Percentiles rank a stretch among this genome's conserved stretches.
These are phyloP conservation scores for Margaritifera margaritifera DNA, from an alignment of 2,888 invertebrate species.

Conservation along the genomic window DNA sequence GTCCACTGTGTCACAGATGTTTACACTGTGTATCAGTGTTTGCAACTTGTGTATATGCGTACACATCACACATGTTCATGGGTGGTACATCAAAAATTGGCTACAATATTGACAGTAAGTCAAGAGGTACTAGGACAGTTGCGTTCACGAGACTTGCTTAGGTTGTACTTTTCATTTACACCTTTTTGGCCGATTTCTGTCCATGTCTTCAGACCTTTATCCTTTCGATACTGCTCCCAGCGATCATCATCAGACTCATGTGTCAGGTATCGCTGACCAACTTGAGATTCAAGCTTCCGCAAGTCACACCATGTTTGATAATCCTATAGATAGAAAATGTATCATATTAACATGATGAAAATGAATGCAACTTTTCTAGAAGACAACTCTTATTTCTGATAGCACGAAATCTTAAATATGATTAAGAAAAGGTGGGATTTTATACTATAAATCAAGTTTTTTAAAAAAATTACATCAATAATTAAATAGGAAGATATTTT, in stretches of 20 bases:
- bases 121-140: conserved; percentile 48
- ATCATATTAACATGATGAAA: neutral
- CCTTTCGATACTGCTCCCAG: conserved; percentile 81
- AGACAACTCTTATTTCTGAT: too few relatives aligned
- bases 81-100: neutral
- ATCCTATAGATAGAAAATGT: conserved; percentile 76
- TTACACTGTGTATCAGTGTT: too few relatives aligned
- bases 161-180: conserved; percentile 64
- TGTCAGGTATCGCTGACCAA: conserved; percentile 87
- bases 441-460: neutral
- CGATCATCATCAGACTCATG: conserved; percentile 95
- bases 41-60: too few relatives aligned
- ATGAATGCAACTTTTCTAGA: too few relatives aligned
- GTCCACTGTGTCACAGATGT: too few relatives aligned
- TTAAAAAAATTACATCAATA: neutral
- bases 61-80: too few relatives aligned
- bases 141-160: conserved; percentile 62
- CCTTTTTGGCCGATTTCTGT: conserved; percentile 68
- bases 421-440: neutral
- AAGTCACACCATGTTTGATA: conserved; percentile 96
- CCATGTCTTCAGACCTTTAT: conserved; percentile 72
- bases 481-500: too few relatives aligned
- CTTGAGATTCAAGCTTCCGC: conserved; percentile 84
- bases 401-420: neutral
- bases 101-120: conserved; percentile 23